phyloP scores from a whole-genome alignment of 2,797 vertebrate genomes.

The Sternotherus odoratus region DNA sequence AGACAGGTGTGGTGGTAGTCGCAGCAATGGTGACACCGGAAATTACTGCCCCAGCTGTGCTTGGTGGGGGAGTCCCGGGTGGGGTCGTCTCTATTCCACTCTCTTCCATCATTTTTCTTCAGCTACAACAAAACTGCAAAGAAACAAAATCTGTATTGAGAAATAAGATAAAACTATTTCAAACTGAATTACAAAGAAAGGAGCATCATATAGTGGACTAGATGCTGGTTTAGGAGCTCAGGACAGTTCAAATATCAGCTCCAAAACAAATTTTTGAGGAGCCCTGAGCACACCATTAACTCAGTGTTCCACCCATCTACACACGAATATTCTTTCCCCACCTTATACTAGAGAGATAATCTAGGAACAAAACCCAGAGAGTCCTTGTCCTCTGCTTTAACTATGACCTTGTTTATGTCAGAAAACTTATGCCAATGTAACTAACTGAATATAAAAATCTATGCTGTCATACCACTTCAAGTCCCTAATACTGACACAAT shows the following conservation, averaged over 20 bases:
- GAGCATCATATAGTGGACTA: not conserved
- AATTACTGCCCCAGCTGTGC: slow-evolving; percentile 2
- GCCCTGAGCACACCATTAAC: not conserved
- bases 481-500: not conserved
- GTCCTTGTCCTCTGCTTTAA: not conserved
- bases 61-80: slow-evolving; percentile 86
- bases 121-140: slow-evolving; percentile 19
- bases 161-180: not conserved
- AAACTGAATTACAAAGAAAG: not conserved
- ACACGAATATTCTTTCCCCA: not conserved
- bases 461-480: not conserved
- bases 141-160: accelerated
- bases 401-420: not conserved
- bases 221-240: not conserved
- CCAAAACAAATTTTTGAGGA: not conserved
- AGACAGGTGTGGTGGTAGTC: slow-evolving; percentile 60
- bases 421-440: not conserved
- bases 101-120: slow-evolving; percentile 97
- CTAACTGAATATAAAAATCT: not conserved
- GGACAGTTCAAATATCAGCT: not conserved
- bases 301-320: not conserved
- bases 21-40: slow-evolving; percentile 39
- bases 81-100: slow-evolving; percentile 95
- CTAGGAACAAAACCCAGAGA: not conserved
- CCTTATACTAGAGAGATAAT: not conserved